Evolutionary conservation across 2,113 vertebrate species (phyloP).

Genomic region (Eupsittula cactorum): DNA sequence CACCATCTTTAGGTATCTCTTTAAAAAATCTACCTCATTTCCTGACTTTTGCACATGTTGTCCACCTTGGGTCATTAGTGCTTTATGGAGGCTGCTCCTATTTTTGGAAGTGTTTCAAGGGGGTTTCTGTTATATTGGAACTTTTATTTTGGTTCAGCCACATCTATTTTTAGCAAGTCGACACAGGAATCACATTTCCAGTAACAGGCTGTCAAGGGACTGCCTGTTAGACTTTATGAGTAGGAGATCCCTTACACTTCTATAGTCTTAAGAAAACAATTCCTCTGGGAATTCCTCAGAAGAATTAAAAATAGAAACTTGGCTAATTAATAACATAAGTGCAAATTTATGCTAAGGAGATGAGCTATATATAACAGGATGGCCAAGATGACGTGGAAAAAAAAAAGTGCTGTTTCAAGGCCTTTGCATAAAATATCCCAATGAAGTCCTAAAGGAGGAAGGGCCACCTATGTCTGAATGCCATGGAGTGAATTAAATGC

Average conservation of each 20-base stretch:
- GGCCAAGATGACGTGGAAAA: neutral
- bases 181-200: neutral
- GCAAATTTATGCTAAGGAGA: neutral
- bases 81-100: neutral
- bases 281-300: neutral
- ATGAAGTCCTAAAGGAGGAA: neutral
- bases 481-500: neutral
- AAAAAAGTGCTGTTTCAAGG: neutral
- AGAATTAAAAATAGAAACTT: conserved; percentile 28
- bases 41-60: neutral
- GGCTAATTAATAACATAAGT: neutral
- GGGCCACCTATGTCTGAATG: neutral
- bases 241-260: neutral
- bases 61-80: neutral
- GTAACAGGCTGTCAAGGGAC: neutral
- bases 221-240: neutral
- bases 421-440: neutral
- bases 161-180: conserved; percentile 12
- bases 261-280: neutral
- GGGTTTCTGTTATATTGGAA: neutral
- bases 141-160: neutral
- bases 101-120: neutral
- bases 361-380: neutral
- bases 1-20: neutral
- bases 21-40: neutral